These are phyloP conservation scores for Sphaerodactylus townsendi DNA, from an alignment of 2,113 vertebrate species.

Conservation along the genomic window DNA sequence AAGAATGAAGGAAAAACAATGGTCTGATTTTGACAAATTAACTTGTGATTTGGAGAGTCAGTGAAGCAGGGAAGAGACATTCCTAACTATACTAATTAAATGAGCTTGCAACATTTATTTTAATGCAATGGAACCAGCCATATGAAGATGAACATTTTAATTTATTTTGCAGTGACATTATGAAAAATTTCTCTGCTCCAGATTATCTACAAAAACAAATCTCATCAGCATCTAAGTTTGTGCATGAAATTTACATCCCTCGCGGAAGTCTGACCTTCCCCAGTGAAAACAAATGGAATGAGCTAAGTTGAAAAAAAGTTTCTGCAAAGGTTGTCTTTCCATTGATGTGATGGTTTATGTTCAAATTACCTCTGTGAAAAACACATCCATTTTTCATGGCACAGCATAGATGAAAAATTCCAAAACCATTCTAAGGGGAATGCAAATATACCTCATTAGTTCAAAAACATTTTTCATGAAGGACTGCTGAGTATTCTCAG, in stretches of 20 bases:
- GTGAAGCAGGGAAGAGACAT: conserved; percentile 86
- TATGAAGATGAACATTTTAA: conserved; percentile 92
- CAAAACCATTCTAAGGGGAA: conserved; percentile 77
- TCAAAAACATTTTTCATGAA: conserved; percentile 83
- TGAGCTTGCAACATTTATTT: conserved; percentile 90
- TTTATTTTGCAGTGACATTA: conserved; percentile 88
- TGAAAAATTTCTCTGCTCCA: conserved; percentile 84
- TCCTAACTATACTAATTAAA: conserved; percentile 91
- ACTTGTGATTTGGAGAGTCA: conserved; percentile 90
- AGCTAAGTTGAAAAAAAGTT: conserved; percentile 75
- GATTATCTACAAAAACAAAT: conserved; percentile 87
- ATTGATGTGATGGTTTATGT: conserved; percentile 75
- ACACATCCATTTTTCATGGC: conserved; percentile 82
- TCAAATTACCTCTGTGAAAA: conserved; percentile 80
- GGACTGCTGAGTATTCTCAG: conserved; percentile 75
- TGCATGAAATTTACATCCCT: conserved; percentile 81
- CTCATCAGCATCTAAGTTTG: conserved; percentile 83
- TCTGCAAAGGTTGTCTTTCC: conserved; percentile 78
- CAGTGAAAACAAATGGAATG: conserved; percentile 73
- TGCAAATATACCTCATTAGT: conserved; percentile 86
- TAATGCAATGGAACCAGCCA: conserved; percentile 89
- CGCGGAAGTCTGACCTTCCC: conserved; percentile 78
- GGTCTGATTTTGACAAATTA: conserved; percentile 91
- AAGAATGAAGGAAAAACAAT: conserved; percentile 91
- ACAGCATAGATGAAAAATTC: conserved; percentile 80